Base-by-base conservation (phyloP, 2,113 vertebrate species). In the Urocolius indicus region DNA sequence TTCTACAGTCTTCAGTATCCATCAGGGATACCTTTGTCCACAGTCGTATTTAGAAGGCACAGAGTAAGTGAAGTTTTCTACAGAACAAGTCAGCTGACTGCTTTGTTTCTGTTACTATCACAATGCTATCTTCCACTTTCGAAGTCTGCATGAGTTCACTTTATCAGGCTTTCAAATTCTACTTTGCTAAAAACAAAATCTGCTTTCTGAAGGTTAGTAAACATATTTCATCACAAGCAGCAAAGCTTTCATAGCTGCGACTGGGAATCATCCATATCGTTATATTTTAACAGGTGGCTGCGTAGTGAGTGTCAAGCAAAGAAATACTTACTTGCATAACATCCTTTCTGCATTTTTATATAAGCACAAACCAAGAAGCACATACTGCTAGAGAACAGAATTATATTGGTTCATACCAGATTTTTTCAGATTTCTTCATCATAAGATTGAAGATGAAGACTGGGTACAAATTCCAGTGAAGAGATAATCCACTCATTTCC, bases 221-320 rank as follows among this genome's bases (percentile, higher is more conserved):
- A 84, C 68, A 38, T 1, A 48, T 34, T 71, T 17, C 74, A 86
- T 18, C 79, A 71, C 24, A 82, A 79, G 88, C 86, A 93, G 88
- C 30, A 78, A 74, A 10, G 10, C 79, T 43, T 86, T 18, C 32
- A 3, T 43, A 51, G 59, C 68, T 71, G 10, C 1, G 32, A 43
- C 65, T 22, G 61, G 84, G 86, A 86, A 62, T 41, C 76, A 77
- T 66, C 76, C 65, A 65, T 45, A 74, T 34, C 1, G 9, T 32
- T 86, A 34, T 24, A 59, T 29, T 80, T 55, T 82, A 89, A 95
- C 93, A 96, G 88, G 88, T 93, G 92, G 85, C 94, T 95, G 94
- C 23, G 8, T 38, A 90, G 90, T 74, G 79, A 90, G 90, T 80
- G 88, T 48, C 83, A 94, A 72, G 76, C 76, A 84, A 76, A 81